phyloP scores from a whole-genome alignment of 2,113 vertebrate species.

The Columbina picui region DNA sequence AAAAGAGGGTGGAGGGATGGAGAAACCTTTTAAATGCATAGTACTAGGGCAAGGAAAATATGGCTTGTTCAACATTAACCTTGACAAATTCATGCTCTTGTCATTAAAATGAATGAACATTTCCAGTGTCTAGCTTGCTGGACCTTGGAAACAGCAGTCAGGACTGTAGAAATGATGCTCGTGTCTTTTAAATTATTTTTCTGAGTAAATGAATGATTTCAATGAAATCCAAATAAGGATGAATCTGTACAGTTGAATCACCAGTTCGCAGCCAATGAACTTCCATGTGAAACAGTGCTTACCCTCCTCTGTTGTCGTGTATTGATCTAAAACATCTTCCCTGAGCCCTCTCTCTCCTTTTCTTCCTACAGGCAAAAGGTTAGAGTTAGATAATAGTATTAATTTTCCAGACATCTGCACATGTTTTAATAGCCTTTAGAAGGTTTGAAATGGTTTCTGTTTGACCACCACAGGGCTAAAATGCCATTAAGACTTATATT shows the following conservation, averaged over 20 bases:
- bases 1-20: background rate
- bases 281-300: constrained; percentile 49
- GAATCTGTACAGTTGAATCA: constrained; percentile 24
- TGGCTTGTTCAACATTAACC: constrained; percentile 48
- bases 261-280: background rate
- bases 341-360: constrained; percentile 66
- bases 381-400: constrained; percentile 81
- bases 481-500: constrained; percentile 76
- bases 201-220: constrained; percentile 51
- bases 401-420: constrained; percentile 84
- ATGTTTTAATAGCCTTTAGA: constrained; percentile 82
- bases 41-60: constrained; percentile 19
- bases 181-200: constrained; percentile 51
- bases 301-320: constrained; percentile 51
- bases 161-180: constrained; percentile 4
- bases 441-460: constrained; percentile 75
- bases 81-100: constrained; percentile 46
- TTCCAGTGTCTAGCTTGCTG: background rate
- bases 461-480: constrained; percentile 80
- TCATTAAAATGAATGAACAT: constrained; percentile 52
- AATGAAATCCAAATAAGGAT: constrained; percentile 28
- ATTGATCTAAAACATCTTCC: constrained; percentile 75
- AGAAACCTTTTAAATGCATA: constrained; percentile 41
- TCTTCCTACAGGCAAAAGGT: constrained; percentile 76
- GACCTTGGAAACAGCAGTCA: constrained; percentile 52